Evolutionary conservation across 1,140 invertebrate genomes (phyloP), one percentile per base, ranked within the genome.

Genomic region (Drosophila littoralis): DNA sequence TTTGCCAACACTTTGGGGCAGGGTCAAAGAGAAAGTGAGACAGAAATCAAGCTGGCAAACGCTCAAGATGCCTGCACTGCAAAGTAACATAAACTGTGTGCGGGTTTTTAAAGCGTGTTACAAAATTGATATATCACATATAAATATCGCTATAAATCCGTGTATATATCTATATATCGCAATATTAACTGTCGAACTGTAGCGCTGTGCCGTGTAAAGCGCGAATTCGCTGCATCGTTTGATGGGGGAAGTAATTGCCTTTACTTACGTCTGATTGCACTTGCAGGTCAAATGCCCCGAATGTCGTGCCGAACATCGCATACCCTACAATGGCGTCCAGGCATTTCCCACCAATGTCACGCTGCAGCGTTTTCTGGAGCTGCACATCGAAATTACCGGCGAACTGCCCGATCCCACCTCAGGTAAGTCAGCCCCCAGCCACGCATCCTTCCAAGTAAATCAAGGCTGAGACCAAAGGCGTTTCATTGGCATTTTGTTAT

Each of bases 301-400:
- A 96, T 99, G 99, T 92, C 95, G 98, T 63, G 97, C 98, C 54
- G 98, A 99, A 94, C 98, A 99, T 94, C 94, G 97, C 66, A 98
- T 99, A 86, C 98, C 98, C 43, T 98, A 98, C 93, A 97, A 98
- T 93, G 98, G 98, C 35, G 97, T 99, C 13, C 97, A 98, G 93
- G 97, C 96, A 17, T 98, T 98, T 93, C 98, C 98, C 43, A 98
- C 97, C 77, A 99, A 99, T 93, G 97, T 99, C 5, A 99, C 98
- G 33, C 94, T 99, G 28, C 97, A 98, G 93, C 94, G 98, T 52
- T 99, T 99, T 93, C 94, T 99, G 66, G 98, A 99, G 92, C 94
- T 99, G 45, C 98, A 98, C 91, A 97, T 98, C 92, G 96, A 98
- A 93, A 98, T 98, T 68, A 98, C 97, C 32, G 97, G 97, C 68